Percentiles rank a stretch among this genome's conserved stretches.
Conservation (phyloP, 2,113 vertebrate species). For the Lepus americanus region DNA sequence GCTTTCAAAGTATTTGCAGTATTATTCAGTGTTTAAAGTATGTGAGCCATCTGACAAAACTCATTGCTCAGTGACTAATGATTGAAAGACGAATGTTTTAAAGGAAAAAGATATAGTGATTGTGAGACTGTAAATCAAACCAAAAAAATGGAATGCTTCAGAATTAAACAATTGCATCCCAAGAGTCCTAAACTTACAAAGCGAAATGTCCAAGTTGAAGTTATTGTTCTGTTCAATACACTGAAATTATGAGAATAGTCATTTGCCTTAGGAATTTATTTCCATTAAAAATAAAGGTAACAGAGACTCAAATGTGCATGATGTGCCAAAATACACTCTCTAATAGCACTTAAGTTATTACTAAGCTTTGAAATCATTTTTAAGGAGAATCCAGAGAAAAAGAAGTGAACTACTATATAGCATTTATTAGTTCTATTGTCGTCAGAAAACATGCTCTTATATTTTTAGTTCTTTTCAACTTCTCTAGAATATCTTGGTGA, state of each 20-base stretch:
- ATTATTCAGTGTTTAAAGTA: constrained; percentile 10
- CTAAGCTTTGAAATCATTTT: constrained; percentile 25
- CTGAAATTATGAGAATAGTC: constrained; percentile 9
- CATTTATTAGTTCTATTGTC: constrained; percentile 8
- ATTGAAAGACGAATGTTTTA: constrained; percentile 36
- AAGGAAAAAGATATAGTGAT: neutral
- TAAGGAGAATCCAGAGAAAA: neutral
- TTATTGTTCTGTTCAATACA: constrained; percentile 40
- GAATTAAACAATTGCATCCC: constrained; percentile 30
- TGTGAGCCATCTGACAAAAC: constrained; percentile 14
- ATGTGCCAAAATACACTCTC: neutral
- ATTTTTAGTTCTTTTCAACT: constrained; percentile 35
- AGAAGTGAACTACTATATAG: neutral
- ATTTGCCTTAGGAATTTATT: constrained; percentile 40
- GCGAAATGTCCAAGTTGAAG: constrained; percentile 18
- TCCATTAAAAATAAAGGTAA: constrained; percentile 28
- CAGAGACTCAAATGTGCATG: neutral
- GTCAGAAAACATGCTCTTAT: constrained; percentile 2
- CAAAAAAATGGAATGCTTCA: constrained; percentile 37
- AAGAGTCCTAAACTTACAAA: constrained; percentile 16
- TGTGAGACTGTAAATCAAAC: neutral
- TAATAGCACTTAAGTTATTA: neutral
- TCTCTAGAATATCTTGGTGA: neutral
- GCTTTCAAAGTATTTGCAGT: constrained; percentile 43
- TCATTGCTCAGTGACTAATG: neutral